A percentile compares a stretch with the other conserved stretches of the same genome.
phyloP scores from a whole-genome alignment of 2,113 vertebrate species.

The Tamias sibiricus region DNA sequence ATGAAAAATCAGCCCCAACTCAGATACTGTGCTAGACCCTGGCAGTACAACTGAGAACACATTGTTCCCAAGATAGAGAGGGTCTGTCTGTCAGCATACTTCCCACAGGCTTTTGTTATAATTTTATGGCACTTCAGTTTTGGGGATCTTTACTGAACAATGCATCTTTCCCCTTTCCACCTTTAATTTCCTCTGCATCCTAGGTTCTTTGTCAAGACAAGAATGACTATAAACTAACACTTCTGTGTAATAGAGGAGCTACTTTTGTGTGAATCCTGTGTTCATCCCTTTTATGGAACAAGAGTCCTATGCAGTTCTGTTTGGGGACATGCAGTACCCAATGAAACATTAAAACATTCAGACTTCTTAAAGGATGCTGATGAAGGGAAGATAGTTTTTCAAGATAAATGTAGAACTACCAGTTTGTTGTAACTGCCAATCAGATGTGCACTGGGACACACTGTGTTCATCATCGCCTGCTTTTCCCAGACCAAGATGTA shows the following conservation, averaged over 20 bases:
- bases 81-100: not conserved
- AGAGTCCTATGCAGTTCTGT: not conserved
- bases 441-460: not conserved
- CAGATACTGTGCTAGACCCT: not conserved
- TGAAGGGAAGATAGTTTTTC: not conserved
- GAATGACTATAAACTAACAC: not conserved
- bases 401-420: not conserved
- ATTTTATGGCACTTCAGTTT: not conserved
- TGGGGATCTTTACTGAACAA: slow-evolving; percentile 32
- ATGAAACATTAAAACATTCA: not conserved
- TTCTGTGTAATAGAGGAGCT: not conserved
- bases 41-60: not conserved
- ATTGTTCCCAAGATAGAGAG: not conserved
- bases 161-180: not conserved
- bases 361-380: not conserved
- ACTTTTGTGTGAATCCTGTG: not conserved
- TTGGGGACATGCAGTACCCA: not conserved
- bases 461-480: not conserved
- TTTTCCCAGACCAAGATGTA: not conserved
- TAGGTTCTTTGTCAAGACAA: not conserved
- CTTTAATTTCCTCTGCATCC: slow-evolving; percentile 2
- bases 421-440: not conserved
- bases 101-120: not conserved
- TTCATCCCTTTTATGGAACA: not conserved
- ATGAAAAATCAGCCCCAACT: not conserved